These are phyloP conservation scores for Crax fasciolata DNA, from an alignment of 2,797 vertebrate genomes.

Conservation along the genomic window DNA sequence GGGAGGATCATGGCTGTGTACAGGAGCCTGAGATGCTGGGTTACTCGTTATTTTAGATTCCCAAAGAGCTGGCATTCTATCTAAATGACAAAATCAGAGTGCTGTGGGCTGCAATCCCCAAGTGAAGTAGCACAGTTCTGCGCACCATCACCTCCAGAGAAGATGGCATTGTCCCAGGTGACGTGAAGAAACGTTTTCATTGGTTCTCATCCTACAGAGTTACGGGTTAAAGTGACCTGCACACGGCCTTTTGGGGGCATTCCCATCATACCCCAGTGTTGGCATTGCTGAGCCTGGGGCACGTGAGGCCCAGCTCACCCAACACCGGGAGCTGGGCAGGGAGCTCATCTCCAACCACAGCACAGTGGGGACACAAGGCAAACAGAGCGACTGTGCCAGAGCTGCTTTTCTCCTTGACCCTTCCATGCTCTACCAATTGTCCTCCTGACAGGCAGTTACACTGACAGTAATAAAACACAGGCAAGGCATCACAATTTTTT, in stretches of 20 bases:
- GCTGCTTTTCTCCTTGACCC: background rate
- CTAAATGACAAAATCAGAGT: background rate
- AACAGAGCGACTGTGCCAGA: background rate
- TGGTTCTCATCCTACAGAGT: background rate
- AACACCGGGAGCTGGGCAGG: background rate
- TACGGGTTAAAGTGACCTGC: background rate
- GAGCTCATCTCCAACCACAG: background rate
- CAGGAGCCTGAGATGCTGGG: fast-evolving
- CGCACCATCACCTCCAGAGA: background rate
- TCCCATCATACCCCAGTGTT: background rate
- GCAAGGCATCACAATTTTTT: background rate
- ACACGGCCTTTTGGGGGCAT: background rate
- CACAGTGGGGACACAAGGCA: background rate
- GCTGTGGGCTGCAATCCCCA: fast-evolving
- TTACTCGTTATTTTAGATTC: background rate
- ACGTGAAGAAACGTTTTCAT: background rate
- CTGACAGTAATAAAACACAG: background rate
- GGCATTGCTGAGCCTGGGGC: fast-evolving
- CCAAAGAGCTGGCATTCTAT: background rate
- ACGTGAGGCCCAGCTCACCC: fast-evolving
- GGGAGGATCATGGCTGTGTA: background rate
- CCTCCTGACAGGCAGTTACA: background rate
- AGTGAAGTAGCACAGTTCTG: background rate
- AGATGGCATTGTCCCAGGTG: background rate
- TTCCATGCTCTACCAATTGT: background rate